phyloP scores from a whole-genome alignment of 2,888 invertebrate species.

The Leptogaster cylindrica region DNA sequence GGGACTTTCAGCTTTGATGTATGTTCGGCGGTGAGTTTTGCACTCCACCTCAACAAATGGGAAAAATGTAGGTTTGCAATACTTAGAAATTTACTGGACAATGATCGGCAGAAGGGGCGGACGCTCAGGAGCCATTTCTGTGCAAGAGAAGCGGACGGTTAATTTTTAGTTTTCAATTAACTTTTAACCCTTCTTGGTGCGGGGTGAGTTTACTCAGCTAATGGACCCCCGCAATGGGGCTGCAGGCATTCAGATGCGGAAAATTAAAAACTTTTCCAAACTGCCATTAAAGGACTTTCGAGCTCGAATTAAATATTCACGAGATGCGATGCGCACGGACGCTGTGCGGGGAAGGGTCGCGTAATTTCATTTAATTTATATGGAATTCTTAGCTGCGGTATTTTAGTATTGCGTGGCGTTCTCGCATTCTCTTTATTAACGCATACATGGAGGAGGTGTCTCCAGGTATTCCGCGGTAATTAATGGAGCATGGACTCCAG shows the following conservation, averaged over 20 bases:
- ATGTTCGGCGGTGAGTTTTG: too few relatives aligned
- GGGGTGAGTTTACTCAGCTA: slow-evolving; percentile 14
- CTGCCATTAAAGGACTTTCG: slow-evolving; percentile 32
- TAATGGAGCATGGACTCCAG: not conserved
- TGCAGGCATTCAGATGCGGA: slow-evolving; percentile 6
- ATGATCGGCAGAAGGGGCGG: too few relatives aligned
- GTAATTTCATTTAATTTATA: not conserved
- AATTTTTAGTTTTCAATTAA: slow-evolving; percentile 37
- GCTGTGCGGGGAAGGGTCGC: not conserved
- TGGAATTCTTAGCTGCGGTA: not conserved
- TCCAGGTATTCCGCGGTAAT: not conserved
- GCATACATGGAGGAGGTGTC: not conserved
- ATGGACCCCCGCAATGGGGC: slow-evolving; percentile 1
- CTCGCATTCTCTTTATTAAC: not conserved
- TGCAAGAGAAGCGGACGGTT: slow-evolving; percentile 4
- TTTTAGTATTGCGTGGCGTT: not conserved
- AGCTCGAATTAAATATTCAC: slow-evolving; percentile 25
- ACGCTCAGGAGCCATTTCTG: not conserved
- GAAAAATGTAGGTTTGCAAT: slow-evolving; percentile 6
- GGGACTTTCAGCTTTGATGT: slow-evolving; percentile 29
- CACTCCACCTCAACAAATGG: slow-evolving; percentile 20
- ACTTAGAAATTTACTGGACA: too few relatives aligned
- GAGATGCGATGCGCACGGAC: too few relatives aligned
- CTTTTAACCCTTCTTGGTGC: slow-evolving; percentile 22
- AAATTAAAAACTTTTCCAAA: slow-evolving; percentile 33